phyloP scores from a whole-genome alignment of 2,113 vertebrate genomes.

The Myotis brandtii region DNA sequence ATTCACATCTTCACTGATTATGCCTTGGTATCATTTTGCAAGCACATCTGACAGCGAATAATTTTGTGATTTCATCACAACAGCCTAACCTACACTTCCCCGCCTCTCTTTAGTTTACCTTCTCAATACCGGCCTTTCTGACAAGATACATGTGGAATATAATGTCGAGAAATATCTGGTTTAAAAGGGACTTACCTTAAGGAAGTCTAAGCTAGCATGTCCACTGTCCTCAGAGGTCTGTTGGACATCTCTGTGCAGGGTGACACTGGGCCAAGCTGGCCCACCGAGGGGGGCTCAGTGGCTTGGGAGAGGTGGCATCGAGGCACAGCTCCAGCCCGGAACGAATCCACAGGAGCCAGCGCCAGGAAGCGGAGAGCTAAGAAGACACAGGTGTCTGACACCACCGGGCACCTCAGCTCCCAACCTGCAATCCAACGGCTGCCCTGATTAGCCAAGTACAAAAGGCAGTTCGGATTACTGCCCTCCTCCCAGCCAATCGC shows the following conservation, averaged over 20 bases:
- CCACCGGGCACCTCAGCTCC: constrained; percentile 63
- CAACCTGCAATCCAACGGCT: constrained; percentile 68
- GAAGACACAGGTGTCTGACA: constrained; percentile 83
- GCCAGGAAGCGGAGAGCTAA: background rate
- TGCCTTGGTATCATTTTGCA: background rate
- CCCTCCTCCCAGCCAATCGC: constrained; percentile 87
- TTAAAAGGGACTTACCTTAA: constrained; percentile 81
- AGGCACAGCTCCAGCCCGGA: background rate
- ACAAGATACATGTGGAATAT: background rate
- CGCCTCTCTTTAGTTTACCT: background rate
- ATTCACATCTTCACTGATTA: background rate
- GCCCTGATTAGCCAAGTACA: constrained; percentile 70
- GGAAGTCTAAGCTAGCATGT: background rate
- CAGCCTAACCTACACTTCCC: background rate
- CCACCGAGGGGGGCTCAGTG: background rate
- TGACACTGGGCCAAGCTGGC: background rate
- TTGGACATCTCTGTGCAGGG: background rate
- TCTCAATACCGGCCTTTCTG: background rate
- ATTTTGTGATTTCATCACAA: background rate
- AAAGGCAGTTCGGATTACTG: constrained; percentile 87
- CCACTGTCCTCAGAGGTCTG: constrained; percentile 34
- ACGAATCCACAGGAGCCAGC: background rate
- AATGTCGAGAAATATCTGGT: rapidly evolving
- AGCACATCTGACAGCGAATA: background rate
- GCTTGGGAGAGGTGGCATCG: background rate